Evolutionary conservation across 2,113 vertebrate genomes (phyloP).

Genomic region (Emydura subglobosa): DNA sequence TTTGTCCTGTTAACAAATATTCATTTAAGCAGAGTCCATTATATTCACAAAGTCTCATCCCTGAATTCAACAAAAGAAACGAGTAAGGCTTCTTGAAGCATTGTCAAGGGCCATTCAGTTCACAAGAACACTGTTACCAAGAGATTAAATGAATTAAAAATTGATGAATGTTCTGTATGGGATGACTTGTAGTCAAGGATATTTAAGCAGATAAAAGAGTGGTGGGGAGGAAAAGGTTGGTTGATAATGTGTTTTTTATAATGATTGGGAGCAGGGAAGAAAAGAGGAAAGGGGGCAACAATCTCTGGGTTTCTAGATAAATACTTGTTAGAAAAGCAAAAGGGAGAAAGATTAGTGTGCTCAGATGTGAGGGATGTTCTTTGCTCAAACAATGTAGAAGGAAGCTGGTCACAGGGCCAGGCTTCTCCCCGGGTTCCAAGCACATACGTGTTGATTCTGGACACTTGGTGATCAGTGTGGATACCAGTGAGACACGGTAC

Average conservation of each 20-base stretch:
- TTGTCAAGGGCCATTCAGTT: slow-evolving; percentile 75
- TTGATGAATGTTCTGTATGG: slow-evolving; percentile 78
- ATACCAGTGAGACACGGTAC: too few relatives aligned
- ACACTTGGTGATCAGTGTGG: too few relatives aligned
- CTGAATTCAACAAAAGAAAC: slow-evolving; percentile 34
- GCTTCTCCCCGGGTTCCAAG: neutral
- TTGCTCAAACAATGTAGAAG: neutral
- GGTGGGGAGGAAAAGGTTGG: neutral
- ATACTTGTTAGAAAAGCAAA: slow-evolving; percentile 21
- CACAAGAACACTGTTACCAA: slow-evolving; percentile 75
- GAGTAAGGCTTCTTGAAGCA: slow-evolving; percentile 70
- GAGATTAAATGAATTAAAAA: slow-evolving; percentile 83
- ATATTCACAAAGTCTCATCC: slow-evolving; percentile 21
- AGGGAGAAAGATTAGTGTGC: neutral
- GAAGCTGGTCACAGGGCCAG: neutral
- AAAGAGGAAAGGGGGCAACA: neutral
- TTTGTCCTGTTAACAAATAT: slow-evolving; percentile 30
- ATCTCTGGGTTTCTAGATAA: slow-evolving; percentile 22
- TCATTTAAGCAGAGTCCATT: slow-evolving; percentile 49
- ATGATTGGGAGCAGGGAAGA: slow-evolving; percentile 28
- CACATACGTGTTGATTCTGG: neutral
- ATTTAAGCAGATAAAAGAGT: slow-evolving; percentile 75
- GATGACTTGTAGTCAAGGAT: slow-evolving; percentile 77
- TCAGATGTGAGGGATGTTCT: neutral
- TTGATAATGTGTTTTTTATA: slow-evolving; percentile 61